Percentiles rank a stretch among this genome's conserved stretches.
phyloP scores from a whole-genome alignment of 2,888 invertebrate genomes.

The Machimus rusticus region DNA sequence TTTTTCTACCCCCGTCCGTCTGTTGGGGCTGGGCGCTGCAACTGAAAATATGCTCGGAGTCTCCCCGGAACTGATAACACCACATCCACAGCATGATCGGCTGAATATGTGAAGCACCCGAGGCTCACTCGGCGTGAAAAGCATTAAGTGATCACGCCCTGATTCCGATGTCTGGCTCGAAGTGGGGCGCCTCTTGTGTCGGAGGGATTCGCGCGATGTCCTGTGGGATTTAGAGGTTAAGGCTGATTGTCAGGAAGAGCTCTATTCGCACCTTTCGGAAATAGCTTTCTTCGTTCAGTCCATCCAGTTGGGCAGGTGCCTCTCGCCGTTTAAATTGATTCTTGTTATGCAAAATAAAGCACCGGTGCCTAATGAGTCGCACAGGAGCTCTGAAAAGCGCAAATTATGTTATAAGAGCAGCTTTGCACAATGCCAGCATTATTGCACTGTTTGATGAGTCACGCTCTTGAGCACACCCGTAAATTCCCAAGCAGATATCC shows the following conservation, averaged over 20 bases:
- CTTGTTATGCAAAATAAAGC: background rate
- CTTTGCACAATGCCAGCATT: background rate
- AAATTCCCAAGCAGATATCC: background rate
- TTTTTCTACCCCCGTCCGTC: background rate
- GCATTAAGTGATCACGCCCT: background rate
- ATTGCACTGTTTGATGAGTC: background rate
- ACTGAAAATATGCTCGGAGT: background rate
- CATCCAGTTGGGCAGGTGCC: background rate
- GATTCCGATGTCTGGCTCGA: background rate
- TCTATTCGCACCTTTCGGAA: background rate
- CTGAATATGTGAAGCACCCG: background rate
- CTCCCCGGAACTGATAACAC: background rate
- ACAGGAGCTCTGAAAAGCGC: background rate
- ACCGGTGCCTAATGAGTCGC: background rate
- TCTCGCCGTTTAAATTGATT: background rate
- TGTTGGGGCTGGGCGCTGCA: constrained; percentile 21
- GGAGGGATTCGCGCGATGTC: background rate
- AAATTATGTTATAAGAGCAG: background rate
- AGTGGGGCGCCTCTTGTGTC: background rate
- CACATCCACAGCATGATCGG: background rate
- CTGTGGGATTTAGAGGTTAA: constrained; percentile 3
- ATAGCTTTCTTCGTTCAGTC: background rate
- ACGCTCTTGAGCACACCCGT: background rate
- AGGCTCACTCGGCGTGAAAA: background rate
- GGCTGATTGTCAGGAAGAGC: background rate